phyloP scores from a whole-genome alignment of 1,140 invertebrate genomes.

The Tachypleus tridentatus region DNA sequence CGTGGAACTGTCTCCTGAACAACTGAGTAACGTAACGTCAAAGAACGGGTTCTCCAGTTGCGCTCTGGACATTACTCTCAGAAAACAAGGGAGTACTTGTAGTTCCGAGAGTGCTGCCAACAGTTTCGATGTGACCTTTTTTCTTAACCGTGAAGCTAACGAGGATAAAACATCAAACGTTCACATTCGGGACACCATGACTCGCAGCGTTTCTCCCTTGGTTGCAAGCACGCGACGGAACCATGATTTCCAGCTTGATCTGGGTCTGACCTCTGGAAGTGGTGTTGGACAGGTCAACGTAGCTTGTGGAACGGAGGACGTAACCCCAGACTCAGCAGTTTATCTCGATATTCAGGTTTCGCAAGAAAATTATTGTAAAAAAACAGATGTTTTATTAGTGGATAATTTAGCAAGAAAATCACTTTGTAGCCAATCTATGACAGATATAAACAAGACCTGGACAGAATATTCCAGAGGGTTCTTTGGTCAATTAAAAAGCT shows the following conservation, averaged over 20 bases:
- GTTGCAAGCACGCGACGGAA: background rate
- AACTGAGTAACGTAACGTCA: slow-evolving; percentile 16
- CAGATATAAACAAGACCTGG: slow-evolving; percentile 11
- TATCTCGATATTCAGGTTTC: slow-evolving; percentile 22
- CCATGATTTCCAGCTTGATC: too few species aligned
- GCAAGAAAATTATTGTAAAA: too few species aligned
- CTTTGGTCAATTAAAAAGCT: slow-evolving; percentile 15
- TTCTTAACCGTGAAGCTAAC: slow-evolving; percentile 5
- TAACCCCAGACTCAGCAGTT: slow-evolving; percentile 26
- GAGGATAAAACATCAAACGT: too few species aligned
- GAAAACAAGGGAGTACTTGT: slow-evolving; percentile 26
- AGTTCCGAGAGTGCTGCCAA: slow-evolving; percentile 32
- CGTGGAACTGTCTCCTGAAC: slow-evolving; percentile 19
- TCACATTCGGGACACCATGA: slow-evolving; percentile 12
- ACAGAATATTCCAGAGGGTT: slow-evolving; percentile 8
- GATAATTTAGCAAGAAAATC: background rate
- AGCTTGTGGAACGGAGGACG: slow-evolving; percentile 21
- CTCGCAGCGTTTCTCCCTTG: background rate
- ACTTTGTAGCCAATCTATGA: slow-evolving; percentile 19
- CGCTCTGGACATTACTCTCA: slow-evolving; percentile 11
- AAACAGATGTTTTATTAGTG: background rate
- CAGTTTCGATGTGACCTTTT: slow-evolving; percentile 29
- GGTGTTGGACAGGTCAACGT: slow-evolving; percentile 2
- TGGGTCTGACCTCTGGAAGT: background rate
- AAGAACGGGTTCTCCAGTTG: slow-evolving; percentile 12